These are phyloP conservation scores for Ophion ventricosus DNA, from an alignment of 2,888 invertebrate species.

Conservation along the genomic window DNA sequence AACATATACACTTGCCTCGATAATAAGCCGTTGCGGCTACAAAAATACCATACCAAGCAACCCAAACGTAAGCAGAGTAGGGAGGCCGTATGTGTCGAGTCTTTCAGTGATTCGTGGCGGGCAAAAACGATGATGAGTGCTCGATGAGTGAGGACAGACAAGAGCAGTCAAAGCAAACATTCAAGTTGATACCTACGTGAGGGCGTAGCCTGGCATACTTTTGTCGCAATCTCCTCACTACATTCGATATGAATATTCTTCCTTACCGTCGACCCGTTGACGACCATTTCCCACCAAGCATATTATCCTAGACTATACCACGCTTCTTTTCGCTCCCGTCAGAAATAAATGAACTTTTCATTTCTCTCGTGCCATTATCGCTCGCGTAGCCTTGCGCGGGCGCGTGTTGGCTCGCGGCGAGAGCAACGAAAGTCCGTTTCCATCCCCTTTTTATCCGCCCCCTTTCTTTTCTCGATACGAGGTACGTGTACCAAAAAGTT, in stretches of 20 bases:
- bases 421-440: constrained; percentile 9
- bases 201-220: constrained; percentile 62
- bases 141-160: constrained; percentile 61
- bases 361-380: constrained; percentile 19
- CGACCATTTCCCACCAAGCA: too few species aligned
- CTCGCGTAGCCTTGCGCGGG: background rate
- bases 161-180: constrained; percentile 48
- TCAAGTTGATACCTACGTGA: constrained; percentile 56
- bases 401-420: too few species aligned
- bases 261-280: too few species aligned
- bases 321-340: too few species aligned
- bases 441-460: constrained; percentile 53
- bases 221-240: too few species aligned
- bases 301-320: too few species aligned
- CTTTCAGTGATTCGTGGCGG: constrained; percentile 40
- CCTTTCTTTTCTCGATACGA: constrained; percentile 69
- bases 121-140: constrained; percentile 56
- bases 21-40: constrained; percentile 40
- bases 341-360: background rate
- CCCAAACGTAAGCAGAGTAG: background rate
- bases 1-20: constrained; percentile 19
- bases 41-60: constrained; percentile 31
- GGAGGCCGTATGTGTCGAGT: constrained; percentile 48
- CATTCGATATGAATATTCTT: too few species aligned
- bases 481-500: constrained; percentile 73